Evolutionary conservation across 1,140 invertebrate genomes (phyloP).

Genomic region (Nixonia krombeini): DNA sequence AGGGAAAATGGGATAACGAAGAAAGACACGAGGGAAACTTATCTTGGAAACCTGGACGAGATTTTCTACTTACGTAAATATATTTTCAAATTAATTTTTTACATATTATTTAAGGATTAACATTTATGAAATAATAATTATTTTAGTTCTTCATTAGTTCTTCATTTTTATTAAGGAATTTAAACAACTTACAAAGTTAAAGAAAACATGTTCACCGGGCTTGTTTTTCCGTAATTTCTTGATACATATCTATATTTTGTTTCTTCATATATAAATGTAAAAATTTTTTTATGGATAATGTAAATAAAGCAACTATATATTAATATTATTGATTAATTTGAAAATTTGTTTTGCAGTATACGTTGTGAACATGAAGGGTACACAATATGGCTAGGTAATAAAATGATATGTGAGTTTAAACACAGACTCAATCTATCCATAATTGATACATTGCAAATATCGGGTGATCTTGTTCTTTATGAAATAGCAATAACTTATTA

Average conservation of each 20-base stretch:
- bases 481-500: slow-evolving; percentile 48
- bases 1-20: slow-evolving; percentile 66
- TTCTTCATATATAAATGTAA: slow-evolving; percentile 8
- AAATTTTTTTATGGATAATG: neutral
- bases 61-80: slow-evolving; percentile 64
- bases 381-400: slow-evolving; percentile 62
- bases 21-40: slow-evolving; percentile 65
- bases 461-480: slow-evolving; percentile 62
- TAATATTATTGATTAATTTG: slow-evolving; percentile 11
- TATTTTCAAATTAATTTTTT: too few species aligned
- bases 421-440: slow-evolving; percentile 56
- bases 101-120: too few species aligned
- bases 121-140: too few species aligned
- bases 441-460: slow-evolving; percentile 61
- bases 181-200: too few species aligned
- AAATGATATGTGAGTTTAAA: slow-evolving; percentile 65
- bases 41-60: slow-evolving; percentile 65
- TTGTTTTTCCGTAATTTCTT: too few species aligned
- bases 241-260: too few species aligned
- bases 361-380: slow-evolving; percentile 58
- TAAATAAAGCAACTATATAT: neutral
- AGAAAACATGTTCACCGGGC: too few species aligned
- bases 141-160: too few species aligned
- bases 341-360: slow-evolving; percentile 50
- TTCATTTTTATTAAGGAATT: slow-evolving; percentile 1